Conservation (phyloP, 1,140 invertebrate genomes). For the Aphaenogaster floridana region DNA sequence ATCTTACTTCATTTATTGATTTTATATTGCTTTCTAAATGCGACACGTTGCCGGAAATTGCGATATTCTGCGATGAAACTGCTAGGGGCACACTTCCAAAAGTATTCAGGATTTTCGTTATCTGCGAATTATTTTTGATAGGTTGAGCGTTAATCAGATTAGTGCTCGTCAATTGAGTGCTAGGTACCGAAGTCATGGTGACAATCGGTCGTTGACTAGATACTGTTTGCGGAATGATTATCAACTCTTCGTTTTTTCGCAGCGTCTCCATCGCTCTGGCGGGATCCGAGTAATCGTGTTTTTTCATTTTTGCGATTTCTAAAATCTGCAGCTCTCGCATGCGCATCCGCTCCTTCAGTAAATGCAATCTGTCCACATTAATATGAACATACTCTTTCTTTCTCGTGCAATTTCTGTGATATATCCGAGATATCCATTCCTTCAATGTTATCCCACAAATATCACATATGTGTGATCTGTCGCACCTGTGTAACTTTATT, state of each 20-base stretch:
- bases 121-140: slow-evolving; percentile 16
- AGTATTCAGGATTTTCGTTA: slow-evolving; percentile 65
- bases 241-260: slow-evolving; percentile 82
- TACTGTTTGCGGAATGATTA: slow-evolving; percentile 82
- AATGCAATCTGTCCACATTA: slow-evolving; percentile 72
- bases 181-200: slow-evolving; percentile 62
- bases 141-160: not conserved
- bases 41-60: slow-evolving; percentile 32
- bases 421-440: slow-evolving; percentile 77
- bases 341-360: slow-evolving; percentile 82
- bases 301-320: slow-evolving; percentile 76
- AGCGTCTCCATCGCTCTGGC: slow-evolving; percentile 80
- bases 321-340: slow-evolving; percentile 83
- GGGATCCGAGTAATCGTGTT: slow-evolving; percentile 80
- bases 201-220: slow-evolving; percentile 70
- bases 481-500: slow-evolving; percentile 78
- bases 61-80: slow-evolving; percentile 52
- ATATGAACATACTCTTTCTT: slow-evolving; percentile 82
- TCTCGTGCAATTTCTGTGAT: slow-evolving; percentile 83
- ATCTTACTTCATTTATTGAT: not conserved
- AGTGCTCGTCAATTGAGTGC: not conserved
- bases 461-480: slow-evolving; percentile 79
- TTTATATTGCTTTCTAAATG: not conserved
- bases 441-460: slow-evolving; percentile 80
- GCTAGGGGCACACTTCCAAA: slow-evolving; percentile 50